Evolutionary conservation across 2,888 invertebrate species (phyloP).

Genomic region (Drosophila stalkeri): DNA sequence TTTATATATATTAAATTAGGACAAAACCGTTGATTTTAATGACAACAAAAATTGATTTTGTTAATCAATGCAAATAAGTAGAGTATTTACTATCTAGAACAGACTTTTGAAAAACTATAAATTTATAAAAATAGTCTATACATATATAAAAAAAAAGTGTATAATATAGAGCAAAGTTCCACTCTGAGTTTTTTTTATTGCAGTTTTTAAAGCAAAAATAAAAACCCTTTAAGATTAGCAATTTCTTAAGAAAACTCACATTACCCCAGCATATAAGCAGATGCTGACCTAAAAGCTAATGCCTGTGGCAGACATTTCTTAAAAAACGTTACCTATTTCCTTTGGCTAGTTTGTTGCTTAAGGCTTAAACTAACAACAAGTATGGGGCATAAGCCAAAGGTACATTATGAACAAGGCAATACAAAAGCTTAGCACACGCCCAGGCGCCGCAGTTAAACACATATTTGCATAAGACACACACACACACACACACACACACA

Average conservation of each 20-base stretch:
- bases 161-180: neutral
- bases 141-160: no score
- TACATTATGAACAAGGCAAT: constrained; percentile 9
- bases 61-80: no score
- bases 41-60: no score
- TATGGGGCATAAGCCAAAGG: constrained; percentile 1
- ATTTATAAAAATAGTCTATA: no score
- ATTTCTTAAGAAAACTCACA: neutral
- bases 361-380: neutral
- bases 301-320: neutral
- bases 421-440: constrained; percentile 19
- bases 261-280: neutral
- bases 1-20: no score
- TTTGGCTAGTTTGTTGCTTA: neutral
- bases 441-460: constrained; percentile 16
- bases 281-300: neutral
- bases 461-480: constrained; percentile 33
- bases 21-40: no score
- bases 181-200: neutral
- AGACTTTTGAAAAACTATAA: no score
- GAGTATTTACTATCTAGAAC: no score
- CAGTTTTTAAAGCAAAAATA: neutral
- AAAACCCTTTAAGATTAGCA: neutral
- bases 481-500: neutral
- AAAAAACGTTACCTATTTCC: neutral